Evolutionary conservation across 2,797 vertebrate genomes (phyloP).

Genomic region (Darevskia nairensis): DNA sequence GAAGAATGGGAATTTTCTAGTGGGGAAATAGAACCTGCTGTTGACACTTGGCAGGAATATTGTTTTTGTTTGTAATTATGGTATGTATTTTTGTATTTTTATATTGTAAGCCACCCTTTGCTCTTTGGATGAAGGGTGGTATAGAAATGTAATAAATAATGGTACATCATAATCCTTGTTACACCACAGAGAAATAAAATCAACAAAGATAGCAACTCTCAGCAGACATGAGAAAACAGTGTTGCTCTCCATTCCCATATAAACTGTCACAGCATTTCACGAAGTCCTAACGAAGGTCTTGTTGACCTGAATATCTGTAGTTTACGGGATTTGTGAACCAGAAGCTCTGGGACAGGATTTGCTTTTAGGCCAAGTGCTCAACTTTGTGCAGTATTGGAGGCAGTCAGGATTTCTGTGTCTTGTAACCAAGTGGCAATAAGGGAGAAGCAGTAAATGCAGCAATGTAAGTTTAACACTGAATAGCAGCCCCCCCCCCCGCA

Average conservation of each 20-base stretch:
- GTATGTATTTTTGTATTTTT: too few relatives aligned
- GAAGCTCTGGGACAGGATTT: slow-evolving; percentile 17
- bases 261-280: background rate
- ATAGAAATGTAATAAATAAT: background rate
- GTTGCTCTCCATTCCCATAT: too few relatives aligned
- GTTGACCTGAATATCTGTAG: background rate
- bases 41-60: too few relatives aligned
- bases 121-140: too few relatives aligned
- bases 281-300: background rate
- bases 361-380: background rate
- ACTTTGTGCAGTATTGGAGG: background rate
- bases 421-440: background rate
- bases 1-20: background rate
- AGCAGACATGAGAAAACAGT: background rate
- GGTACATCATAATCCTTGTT: background rate
- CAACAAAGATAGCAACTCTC: background rate
- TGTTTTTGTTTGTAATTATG: too few relatives aligned
- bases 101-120: too few relatives aligned
- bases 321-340: background rate
- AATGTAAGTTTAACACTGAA: slow-evolving; percentile 29
- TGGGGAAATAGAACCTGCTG: background rate
- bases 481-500: background rate
- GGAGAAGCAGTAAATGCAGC: slow-evolving; percentile 7
- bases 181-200: background rate
- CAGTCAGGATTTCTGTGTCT: background rate